phyloP scores from a whole-genome alignment of 1,140 invertebrate species.

The Paralvinella palmiformis region DNA sequence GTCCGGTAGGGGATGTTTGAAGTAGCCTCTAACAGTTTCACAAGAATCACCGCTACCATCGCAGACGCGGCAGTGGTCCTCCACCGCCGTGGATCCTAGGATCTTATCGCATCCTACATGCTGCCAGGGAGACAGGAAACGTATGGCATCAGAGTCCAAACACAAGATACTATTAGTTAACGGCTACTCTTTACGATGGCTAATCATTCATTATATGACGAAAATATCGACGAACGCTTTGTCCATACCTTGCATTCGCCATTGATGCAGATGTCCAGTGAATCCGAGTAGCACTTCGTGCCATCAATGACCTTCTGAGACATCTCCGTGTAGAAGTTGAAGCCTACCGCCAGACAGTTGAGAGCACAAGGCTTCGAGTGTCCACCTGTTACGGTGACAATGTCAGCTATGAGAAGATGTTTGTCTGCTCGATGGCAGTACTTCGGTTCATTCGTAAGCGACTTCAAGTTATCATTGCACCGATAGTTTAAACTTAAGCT shows the following conservation, averaged over 20 bases:
- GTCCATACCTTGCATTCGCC: slow-evolving; percentile 66
- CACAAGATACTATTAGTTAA: too few relatives aligned
- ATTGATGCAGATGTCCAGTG: slow-evolving; percentile 76
- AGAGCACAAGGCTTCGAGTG: slow-evolving; percentile 70
- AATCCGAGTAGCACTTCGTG: slow-evolving; percentile 75
- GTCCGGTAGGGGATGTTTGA: background rate
- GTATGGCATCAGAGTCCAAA: too few relatives aligned
- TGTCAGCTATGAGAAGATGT: too few relatives aligned
- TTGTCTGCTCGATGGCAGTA: too few relatives aligned
- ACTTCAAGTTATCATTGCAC: too few relatives aligned
- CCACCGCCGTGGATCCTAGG: slow-evolving; percentile 65
- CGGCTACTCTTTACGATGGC: too few relatives aligned
- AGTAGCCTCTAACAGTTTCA: slow-evolving; percentile 35
- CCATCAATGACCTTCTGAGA: slow-evolving; percentile 78
- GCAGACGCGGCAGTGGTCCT: slow-evolving; percentile 82
- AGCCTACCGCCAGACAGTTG: slow-evolving; percentile 70
- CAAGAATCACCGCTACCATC: slow-evolving; percentile 78
- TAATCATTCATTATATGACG: too few relatives aligned
- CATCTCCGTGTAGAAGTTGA: slow-evolving; percentile 72
- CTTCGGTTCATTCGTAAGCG: too few relatives aligned
- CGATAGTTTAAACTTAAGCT: too few relatives aligned
- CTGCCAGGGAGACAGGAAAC: too few relatives aligned
- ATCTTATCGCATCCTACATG: slow-evolving; percentile 80
- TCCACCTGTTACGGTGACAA: slow-evolving; percentile 7
- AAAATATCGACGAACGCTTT: too few relatives aligned